These are phyloP conservation scores for Julus scanicus DNA, from an alignment of 2,888 invertebrate genomes.

Conservation along the genomic window DNA sequence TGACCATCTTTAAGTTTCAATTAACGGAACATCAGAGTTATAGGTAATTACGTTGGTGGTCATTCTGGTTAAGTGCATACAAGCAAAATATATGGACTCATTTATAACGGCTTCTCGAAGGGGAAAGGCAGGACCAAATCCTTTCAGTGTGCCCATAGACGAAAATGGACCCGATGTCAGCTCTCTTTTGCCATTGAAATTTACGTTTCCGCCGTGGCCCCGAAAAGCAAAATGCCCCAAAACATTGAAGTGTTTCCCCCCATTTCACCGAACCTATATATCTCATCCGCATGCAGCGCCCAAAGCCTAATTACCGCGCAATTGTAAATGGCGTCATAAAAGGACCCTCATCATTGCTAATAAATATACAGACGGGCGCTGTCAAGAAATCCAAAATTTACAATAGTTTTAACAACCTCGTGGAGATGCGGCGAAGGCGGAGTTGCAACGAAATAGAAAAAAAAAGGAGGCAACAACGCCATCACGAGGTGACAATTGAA, in stretches of 20 bases:
- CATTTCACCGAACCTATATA: not conserved
- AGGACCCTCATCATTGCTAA: conserved; percentile 49
- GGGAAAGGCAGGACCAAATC: not conserved
- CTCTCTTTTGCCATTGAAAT: not conserved
- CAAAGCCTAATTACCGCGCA: conserved; percentile 9
- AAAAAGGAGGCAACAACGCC: conserved; percentile 33
- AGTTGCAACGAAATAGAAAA: not conserved
- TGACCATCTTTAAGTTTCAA: not conserved
- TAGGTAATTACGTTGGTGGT: not conserved
- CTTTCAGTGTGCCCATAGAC: not conserved
- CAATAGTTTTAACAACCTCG: conserved; percentile 37
- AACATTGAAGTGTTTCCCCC: not conserved
- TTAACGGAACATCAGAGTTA: not conserved
- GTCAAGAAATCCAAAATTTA: conserved; percentile 40
- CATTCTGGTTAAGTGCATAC: not conserved
- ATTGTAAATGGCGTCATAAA: conserved; percentile 46
- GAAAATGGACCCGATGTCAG: not conserved
- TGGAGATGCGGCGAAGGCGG: not conserved
- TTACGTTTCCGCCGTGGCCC: conserved; percentile 12
- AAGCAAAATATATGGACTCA: not conserved
- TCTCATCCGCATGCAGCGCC: not conserved
- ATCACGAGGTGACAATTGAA: conserved; percentile 33
- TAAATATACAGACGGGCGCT: conserved; percentile 32
- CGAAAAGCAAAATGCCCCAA: not conserved
- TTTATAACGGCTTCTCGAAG: not conserved